These are phyloP conservation scores for Peromyscus leucopus DNA, from an alignment of 2,113 vertebrate genomes.

Conservation along the genomic window DNA sequence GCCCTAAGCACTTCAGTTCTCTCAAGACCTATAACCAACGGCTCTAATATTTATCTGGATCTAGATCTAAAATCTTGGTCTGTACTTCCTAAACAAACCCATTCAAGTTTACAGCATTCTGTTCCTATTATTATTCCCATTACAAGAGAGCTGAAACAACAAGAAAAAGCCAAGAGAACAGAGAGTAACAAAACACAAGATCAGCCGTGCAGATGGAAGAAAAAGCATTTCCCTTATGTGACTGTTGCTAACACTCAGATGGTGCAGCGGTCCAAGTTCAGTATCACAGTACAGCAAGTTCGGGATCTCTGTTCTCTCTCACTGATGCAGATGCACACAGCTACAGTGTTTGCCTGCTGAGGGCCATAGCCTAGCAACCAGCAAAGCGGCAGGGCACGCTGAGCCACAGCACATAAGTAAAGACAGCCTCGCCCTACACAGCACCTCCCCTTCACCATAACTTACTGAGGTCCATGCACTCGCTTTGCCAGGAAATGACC, in stretches of 20 bases:
- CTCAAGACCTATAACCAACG: conserved; percentile 32
- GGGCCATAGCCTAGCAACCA: not conserved
- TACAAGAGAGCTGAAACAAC: not conserved
- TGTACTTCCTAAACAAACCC: conserved; percentile 54
- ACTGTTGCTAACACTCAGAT: conserved; percentile 7
- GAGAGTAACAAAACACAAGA: conserved; percentile 53
- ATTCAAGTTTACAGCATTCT: not conserved
- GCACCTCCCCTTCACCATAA: not conserved
- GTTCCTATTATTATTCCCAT: not conserved
- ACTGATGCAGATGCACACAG: conserved; percentile 37
- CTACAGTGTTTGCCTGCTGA: conserved; percentile 31
- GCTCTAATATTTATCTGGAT: not conserved
- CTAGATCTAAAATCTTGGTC: conserved; percentile 2
- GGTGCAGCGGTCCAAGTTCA: conserved; percentile 67
- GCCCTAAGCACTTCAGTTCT: conserved; percentile 22
- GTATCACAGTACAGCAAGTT: conserved; percentile 35
- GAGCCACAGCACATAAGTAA: conserved; percentile 35
- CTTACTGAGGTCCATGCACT: conserved; percentile 61
- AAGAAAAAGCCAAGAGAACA: conserved; percentile 1
- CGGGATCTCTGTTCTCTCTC: conserved; percentile 41
- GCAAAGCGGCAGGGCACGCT: not conserved
- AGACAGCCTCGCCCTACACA: not conserved
- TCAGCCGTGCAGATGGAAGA: conserved; percentile 44
- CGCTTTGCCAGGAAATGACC: conserved; percentile 61
- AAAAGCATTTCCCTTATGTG: conserved; percentile 29